Conservation (phyloP, 2,888 invertebrate genomes). For the Cryptophagus acutangulus region DNA sequence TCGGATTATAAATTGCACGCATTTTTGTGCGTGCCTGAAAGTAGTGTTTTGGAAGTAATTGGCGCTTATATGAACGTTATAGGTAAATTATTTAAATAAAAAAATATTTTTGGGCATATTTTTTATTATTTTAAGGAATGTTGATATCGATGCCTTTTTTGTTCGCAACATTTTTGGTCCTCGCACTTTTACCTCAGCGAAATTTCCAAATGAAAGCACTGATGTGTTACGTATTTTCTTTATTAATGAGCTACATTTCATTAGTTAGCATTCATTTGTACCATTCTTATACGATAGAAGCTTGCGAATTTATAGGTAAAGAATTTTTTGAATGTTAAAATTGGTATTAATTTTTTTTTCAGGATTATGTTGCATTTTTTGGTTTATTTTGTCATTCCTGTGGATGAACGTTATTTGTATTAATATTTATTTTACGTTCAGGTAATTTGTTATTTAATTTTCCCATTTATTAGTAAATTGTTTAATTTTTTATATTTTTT, state of each 20-base stretch:
- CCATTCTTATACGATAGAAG: too few species aligned
- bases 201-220: constrained; percentile 74
- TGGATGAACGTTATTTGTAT: constrained; percentile 86
- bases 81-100: too few species aligned
- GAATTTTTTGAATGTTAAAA: too few species aligned
- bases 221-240: constrained; percentile 67
- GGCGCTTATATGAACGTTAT: too few species aligned
- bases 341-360: constrained; percentile 38
- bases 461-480: too few species aligned
- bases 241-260: constrained; percentile 61
- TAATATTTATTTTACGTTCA: constrained; percentile 80
- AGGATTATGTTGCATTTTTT: too few species aligned
- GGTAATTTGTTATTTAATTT: too few species aligned
- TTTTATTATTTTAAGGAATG: too few species aligned
- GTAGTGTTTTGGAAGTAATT: too few species aligned
- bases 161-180: constrained; percentile 65
- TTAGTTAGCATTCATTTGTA: constrained; percentile 51
- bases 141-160: constrained; percentile 70
- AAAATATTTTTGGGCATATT: too few species aligned
- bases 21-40: constrained; percentile 10
- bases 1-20: neutral
- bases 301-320: too few species aligned
- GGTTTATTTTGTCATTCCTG: constrained; percentile 75
- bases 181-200: constrained; percentile 65
- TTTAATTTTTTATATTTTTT: neutral